Evolutionary conservation across 2,113 vertebrate genomes (phyloP).

Genomic region (Thamnaconus septentrionalis): DNA sequence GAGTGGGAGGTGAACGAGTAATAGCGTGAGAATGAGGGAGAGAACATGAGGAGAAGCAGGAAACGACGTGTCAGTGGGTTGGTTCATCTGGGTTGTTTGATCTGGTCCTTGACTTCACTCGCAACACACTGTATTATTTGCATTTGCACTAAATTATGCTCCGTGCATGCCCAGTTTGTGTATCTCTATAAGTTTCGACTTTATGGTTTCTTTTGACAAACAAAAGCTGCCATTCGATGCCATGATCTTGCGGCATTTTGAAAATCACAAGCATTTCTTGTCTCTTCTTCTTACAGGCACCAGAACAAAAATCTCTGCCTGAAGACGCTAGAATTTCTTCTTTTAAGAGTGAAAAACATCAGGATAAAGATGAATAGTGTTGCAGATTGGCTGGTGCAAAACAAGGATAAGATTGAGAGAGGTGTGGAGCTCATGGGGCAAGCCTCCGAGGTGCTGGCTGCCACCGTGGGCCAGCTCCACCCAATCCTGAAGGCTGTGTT

Average conservation of each 20-base stretch:
- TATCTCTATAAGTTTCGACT: constrained; percentile 32
- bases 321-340: background rate
- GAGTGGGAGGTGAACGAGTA: constrained; percentile 25
- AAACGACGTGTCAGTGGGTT: constrained; percentile 39
- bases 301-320: constrained; percentile 27
- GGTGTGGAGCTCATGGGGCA: constrained; percentile 80
- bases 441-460: constrained; percentile 75
- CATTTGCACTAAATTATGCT: constrained; percentile 25
- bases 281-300: constrained; percentile 68
- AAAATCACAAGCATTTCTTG: constrained; percentile 53
- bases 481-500: constrained; percentile 79
- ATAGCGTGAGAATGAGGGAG: constrained; percentile 59
- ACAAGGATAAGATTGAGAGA: constrained; percentile 79
- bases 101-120: too few species aligned
- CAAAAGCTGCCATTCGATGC: background rate
- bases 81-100: constrained; percentile 51
- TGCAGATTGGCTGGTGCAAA: constrained; percentile 76
- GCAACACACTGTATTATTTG: too few species aligned
- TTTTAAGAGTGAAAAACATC: constrained; percentile 22
- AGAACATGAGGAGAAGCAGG: constrained; percentile 32
- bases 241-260: background rate
- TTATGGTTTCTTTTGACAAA: constrained; percentile 11
- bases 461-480: constrained; percentile 78
- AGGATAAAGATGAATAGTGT: constrained; percentile 70
- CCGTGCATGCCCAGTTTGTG: constrained; percentile 18